phyloP scores from a whole-genome alignment of 2,888 invertebrate species.

The Rhodophaea formosa region DNA sequence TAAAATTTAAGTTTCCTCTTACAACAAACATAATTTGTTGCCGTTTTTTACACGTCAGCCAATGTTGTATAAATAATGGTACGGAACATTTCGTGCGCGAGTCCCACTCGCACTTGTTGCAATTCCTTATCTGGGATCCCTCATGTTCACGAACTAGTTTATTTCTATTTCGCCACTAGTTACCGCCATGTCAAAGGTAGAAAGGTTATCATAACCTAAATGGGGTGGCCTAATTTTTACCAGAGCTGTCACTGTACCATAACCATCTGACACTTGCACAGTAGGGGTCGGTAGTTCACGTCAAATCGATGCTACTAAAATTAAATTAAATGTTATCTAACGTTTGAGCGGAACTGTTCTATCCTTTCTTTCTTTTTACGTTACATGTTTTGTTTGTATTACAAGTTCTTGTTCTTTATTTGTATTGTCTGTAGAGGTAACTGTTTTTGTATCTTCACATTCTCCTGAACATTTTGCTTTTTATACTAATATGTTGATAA shows the following conservation, averaged over 20 bases:
- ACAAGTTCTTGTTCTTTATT: too few species aligned
- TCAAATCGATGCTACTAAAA: constrained; percentile 16
- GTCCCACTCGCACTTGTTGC: too few species aligned
- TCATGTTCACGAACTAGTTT: constrained; percentile 65
- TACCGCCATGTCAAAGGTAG: constrained; percentile 58
- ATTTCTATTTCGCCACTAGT: constrained; percentile 54
- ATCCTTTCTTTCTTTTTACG: neutral
- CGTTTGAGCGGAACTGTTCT: constrained; percentile 1
- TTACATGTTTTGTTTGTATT: neutral
- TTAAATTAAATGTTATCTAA: constrained; percentile 15
- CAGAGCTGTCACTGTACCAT: constrained; percentile 22
- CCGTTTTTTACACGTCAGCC: too few species aligned
- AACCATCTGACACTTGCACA: constrained; percentile 16
- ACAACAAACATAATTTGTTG: too few species aligned
- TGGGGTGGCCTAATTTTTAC: constrained; percentile 39
- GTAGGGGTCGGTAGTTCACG: constrained; percentile 11
- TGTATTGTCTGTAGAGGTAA: too few species aligned
- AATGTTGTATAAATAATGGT: too few species aligned
- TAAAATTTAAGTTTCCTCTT: too few species aligned
- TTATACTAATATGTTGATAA: too few species aligned
- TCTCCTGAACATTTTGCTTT: too few species aligned
- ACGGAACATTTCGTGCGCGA: too few species aligned
- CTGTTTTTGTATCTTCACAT: too few species aligned
- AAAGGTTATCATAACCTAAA: constrained; percentile 62
- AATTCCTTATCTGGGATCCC: constrained; percentile 67